Percentiles rank a stretch among this genome's conserved stretches.
Conservation (phyloP, 2,888 invertebrate species). For the Tolmerus cingulatus region DNA sequence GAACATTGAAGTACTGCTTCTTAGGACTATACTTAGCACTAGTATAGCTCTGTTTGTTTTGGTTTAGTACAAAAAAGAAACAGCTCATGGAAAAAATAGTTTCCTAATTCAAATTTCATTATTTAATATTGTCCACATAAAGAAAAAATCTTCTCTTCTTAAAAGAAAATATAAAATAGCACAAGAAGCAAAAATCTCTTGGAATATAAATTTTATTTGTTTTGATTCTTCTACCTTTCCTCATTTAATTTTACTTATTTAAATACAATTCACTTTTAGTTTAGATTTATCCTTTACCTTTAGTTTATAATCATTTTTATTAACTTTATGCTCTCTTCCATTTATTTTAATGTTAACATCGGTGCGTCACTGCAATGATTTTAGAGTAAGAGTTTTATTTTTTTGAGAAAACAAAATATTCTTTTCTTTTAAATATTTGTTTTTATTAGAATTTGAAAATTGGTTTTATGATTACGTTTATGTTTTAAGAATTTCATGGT, state of each 20-base stretch:
- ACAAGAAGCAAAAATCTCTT: background rate
- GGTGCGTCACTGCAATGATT: background rate
- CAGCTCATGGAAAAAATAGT: background rate
- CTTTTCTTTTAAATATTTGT: background rate
- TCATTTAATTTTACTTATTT: background rate
- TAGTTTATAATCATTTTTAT: background rate
- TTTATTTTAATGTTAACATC: conserved; percentile 33
- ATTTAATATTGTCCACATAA: background rate
- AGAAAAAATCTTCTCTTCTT: background rate
- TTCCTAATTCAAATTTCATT: background rate
- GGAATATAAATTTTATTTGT: background rate
- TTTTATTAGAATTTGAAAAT: background rate
- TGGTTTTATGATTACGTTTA: background rate
- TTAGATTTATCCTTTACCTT: background rate
- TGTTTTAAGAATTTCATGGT: background rate
- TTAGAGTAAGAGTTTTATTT: background rate
- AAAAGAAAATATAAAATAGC: background rate
- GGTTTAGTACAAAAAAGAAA: background rate
- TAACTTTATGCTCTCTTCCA: background rate
- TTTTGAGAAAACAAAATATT: background rate
- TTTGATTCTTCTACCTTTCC: background rate
- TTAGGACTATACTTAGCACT: conserved; percentile 17
- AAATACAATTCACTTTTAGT: background rate
- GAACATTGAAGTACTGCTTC: background rate
- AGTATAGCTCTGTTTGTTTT: background rate